A percentile compares a stretch with the other conserved stretches of the same genome.
phyloP scores from a whole-genome alignment of 2,113 vertebrate species.

The Oryzias javanicus region DNA sequence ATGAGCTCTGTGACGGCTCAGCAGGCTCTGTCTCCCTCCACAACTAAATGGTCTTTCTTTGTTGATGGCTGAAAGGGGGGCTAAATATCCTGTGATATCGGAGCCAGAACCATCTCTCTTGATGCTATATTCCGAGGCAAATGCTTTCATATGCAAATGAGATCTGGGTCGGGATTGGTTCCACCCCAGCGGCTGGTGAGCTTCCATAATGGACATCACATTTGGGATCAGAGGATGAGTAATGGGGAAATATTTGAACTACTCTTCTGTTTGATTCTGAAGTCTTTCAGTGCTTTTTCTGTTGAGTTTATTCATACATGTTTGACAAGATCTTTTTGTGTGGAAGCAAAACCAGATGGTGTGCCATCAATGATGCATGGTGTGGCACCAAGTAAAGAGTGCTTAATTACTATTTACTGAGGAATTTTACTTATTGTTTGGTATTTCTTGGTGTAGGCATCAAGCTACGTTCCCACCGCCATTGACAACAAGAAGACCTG shows the following conservation, averaged over 20 bases:
- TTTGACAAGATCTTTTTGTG: slow-evolving; percentile 48
- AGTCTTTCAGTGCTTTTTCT: slow-evolving; percentile 38
- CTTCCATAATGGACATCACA: slow-evolving; percentile 67
- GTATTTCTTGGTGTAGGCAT: slow-evolving; percentile 7
- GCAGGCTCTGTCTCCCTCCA: slow-evolving; percentile 66
- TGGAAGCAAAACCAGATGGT: slow-evolving; percentile 79
- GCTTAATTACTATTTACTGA: slow-evolving; percentile 78
- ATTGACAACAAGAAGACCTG: too few relatives aligned
- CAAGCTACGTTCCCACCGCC: too few relatives aligned
- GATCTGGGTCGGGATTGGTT: slow-evolving; percentile 56
- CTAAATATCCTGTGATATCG: slow-evolving; percentile 82
- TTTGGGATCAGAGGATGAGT: slow-evolving; percentile 74
- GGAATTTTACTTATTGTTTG: slow-evolving; percentile 77
- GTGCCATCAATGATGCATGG: slow-evolving; percentile 76
- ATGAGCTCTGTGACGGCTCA: slow-evolving; percentile 77
- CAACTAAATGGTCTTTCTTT: slow-evolving; percentile 73
- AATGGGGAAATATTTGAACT: slow-evolving; percentile 72
- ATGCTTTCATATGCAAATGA: slow-evolving; percentile 84
- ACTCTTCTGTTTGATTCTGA: slow-evolving; percentile 47
- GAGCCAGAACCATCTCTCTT: slow-evolving; percentile 69
- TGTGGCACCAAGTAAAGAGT: slow-evolving; percentile 69
- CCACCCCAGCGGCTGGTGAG: slow-evolving; percentile 61
- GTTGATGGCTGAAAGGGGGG: slow-evolving; percentile 78
- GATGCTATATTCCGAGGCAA: slow-evolving; percentile 70
- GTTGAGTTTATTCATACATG: slow-evolving; percentile 37